Percentiles rank a stretch among this genome's conserved stretches.
Conservation (phyloP, 2,113 vertebrate species). For the Conger conger region DNA sequence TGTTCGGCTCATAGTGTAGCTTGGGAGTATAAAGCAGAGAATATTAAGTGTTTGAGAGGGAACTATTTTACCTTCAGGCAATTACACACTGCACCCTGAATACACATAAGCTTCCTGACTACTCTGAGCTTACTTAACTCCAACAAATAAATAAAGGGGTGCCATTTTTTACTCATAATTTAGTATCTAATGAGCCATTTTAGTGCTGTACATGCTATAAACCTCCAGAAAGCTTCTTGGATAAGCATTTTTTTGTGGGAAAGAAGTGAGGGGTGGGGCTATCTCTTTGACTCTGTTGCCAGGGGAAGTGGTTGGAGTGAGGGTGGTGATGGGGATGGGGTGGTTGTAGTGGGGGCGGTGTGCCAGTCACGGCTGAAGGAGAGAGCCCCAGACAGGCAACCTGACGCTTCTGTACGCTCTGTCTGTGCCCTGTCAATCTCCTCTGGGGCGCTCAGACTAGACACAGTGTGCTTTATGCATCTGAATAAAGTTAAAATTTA, state of each 20-base stretch:
- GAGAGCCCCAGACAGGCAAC: background rate
- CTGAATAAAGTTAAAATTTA: background rate
- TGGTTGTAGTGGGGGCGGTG: background rate
- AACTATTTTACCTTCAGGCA: constrained; percentile 1
- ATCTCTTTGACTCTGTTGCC: constrained; percentile 36
- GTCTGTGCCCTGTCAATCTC: constrained; percentile 11
- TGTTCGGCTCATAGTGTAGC: background rate
- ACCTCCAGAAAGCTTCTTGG: constrained; percentile 31
- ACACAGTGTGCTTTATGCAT: constrained; percentile 39
- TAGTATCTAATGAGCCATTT: constrained; percentile 45
- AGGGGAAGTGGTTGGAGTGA: constrained; percentile 24
- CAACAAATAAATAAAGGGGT: constrained; percentile 30
- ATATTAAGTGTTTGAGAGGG: constrained; percentile 2
- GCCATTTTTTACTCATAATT: constrained; percentile 42
- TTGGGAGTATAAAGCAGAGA: background rate
- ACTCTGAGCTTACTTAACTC: constrained; percentile 28
- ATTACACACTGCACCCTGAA: background rate
- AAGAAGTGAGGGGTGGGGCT: background rate
- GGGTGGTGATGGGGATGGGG: background rate
- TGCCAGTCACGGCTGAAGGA: constrained; percentile 40
- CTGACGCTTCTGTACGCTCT: background rate
- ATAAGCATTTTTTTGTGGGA: background rate
- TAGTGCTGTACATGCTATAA: constrained; percentile 41
- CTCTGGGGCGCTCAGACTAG: constrained; percentile 23
- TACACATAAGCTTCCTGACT: background rate